Conservation (phyloP, 1,140 invertebrate species). For the Trichonephila clavipes region DNA sequence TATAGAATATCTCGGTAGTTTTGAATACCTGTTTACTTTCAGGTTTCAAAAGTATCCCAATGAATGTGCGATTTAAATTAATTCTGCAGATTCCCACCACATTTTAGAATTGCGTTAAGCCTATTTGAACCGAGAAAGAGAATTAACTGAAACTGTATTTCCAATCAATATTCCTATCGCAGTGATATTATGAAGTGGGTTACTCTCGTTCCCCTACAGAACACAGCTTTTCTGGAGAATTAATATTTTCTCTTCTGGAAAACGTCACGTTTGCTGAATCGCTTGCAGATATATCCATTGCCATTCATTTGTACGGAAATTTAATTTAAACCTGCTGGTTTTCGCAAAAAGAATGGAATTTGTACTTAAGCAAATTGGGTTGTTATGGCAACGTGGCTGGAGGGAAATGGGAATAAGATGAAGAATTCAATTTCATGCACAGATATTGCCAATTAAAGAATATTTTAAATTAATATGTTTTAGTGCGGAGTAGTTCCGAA, state of each 20-base stretch:
- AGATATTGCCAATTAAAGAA: neutral
- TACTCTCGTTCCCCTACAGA: neutral
- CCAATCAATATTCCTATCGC: neutral
- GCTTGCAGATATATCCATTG: slow-evolving; percentile 7
- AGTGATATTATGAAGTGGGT: neutral
- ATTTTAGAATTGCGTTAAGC: neutral
- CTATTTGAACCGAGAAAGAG: neutral
- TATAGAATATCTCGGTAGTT: too few relatives aligned
- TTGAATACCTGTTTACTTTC: too few relatives aligned
- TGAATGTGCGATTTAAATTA: too few relatives aligned
- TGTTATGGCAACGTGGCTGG: neutral
- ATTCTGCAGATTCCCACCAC: too few relatives aligned
- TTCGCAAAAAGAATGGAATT: neutral
- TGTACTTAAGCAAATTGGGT: neutral
- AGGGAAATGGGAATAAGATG: neutral
- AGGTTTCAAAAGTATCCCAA: too few relatives aligned
- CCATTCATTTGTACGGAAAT: neutral
- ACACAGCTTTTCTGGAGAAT: neutral
- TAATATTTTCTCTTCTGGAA: neutral
- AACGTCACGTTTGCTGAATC: neutral
- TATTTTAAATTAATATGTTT: too few relatives aligned
- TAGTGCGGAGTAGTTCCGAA: too few relatives aligned
- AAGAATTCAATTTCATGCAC: neutral
- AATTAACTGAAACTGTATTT: neutral
- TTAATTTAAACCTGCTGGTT: neutral